Percentiles rank a stretch among this genome's conserved stretches.
phyloP scores from a whole-genome alignment of 2,797 vertebrate species.

The Ataeniobius toweri region DNA sequence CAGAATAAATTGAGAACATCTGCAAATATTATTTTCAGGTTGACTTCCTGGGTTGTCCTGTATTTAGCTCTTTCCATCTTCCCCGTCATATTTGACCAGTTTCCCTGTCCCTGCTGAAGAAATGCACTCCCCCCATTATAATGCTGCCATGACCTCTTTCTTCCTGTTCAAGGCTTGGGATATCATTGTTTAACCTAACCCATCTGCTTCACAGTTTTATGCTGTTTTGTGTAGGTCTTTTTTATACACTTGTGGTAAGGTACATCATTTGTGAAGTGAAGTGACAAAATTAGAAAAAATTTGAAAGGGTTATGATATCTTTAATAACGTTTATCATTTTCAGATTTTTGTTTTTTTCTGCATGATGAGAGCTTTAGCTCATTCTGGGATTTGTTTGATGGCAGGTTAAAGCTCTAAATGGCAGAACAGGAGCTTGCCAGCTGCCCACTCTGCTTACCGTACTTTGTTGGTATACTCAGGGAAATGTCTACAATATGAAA shows the following conservation, averaged over 20 bases:
- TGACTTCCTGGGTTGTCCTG: not conserved
- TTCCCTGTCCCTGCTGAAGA: no score
- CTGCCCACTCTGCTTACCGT: slow-evolving; percentile 37
- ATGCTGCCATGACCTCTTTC: not conserved
- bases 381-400: slow-evolving; percentile 16
- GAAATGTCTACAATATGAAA: slow-evolving; percentile 60
- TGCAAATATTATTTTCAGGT: not conserved
- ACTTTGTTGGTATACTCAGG: slow-evolving; percentile 47
- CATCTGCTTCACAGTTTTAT: not conserved
- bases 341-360: slow-evolving; percentile 3
- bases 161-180: not conserved
- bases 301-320: not conserved
- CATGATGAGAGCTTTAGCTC: slow-evolving; percentile 18
- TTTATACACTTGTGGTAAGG: not conserved
- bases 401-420: slow-evolving; percentile 47
- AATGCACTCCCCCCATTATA: no score
- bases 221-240: not conserved
- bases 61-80: not conserved
- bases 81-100: no score
- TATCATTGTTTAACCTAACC: not conserved
- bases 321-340: not conserved
- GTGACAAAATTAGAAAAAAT: not conserved
- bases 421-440: slow-evolving; percentile 32
- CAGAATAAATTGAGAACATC: not conserved
- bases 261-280: not conserved